These are phyloP conservation scores for Anoncus sp. DNA, from an alignment of 2,888 invertebrate genomes.

Conservation along the genomic window DNA sequence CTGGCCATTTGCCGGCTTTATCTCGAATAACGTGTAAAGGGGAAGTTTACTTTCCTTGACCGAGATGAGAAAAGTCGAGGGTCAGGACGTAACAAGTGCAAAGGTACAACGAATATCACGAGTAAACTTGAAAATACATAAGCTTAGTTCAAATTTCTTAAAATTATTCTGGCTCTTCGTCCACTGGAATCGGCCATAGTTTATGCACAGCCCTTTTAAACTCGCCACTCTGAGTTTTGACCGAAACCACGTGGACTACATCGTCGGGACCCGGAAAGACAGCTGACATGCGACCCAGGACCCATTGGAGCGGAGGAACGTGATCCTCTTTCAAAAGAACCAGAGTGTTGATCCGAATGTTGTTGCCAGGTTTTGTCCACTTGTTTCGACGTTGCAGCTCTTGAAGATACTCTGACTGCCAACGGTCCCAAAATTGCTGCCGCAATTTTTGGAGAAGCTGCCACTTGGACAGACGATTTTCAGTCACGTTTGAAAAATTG, in stretches of 20 bases:
- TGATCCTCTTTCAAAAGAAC: conserved; percentile 75
- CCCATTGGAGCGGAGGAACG: conserved; percentile 72
- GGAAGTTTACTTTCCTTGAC: too few relatives aligned
- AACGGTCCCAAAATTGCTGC: conserved; percentile 62
- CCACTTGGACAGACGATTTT: conserved; percentile 63
- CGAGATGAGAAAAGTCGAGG: too few relatives aligned
- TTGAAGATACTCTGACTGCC: conserved; percentile 61
- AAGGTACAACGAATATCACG: too few relatives aligned
- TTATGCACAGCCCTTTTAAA: conserved; percentile 64
- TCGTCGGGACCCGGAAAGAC: conserved; percentile 72
- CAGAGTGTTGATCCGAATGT: conserved; percentile 68
- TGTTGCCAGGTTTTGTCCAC: conserved; percentile 43
- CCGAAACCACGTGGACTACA: conserved; percentile 69
- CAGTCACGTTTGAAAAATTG: conserved; percentile 39
- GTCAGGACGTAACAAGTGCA: too few relatives aligned
- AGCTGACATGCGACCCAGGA: conserved; percentile 66
- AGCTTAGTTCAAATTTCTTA: too few relatives aligned
- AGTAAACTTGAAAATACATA: too few relatives aligned
- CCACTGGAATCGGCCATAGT: conserved; percentile 67
- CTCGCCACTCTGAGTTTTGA: conserved; percentile 67
- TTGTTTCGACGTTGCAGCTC: conserved; percentile 61
- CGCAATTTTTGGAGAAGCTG: conserved; percentile 62
- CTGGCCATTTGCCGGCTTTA: too few relatives aligned
- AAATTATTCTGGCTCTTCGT: too few relatives aligned
- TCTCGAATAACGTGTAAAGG: too few relatives aligned